A percentile compares a stretch with the other conserved stretches of the same genome.
Evolutionary conservation across 2,113 vertebrate genomes (phyloP).

Genomic region (Mugil cephalus): DNA sequence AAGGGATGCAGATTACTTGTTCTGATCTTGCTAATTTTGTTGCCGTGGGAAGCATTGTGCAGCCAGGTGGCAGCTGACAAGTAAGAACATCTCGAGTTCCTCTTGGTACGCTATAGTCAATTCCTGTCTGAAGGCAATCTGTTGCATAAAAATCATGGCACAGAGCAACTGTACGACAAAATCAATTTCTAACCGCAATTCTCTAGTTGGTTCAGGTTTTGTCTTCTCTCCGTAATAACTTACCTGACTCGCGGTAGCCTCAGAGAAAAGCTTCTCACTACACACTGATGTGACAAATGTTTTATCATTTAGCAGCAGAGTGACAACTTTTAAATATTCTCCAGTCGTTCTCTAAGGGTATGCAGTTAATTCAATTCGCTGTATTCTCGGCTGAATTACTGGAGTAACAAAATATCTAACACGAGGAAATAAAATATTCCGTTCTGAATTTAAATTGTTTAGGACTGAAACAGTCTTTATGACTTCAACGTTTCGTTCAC

Average conservation of each 20-base stretch:
- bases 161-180: slow-evolving; percentile 28
- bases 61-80: slow-evolving; percentile 57
- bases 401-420: background rate
- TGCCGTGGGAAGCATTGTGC: slow-evolving; percentile 25
- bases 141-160: slow-evolving; percentile 43
- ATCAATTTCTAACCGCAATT: slow-evolving; percentile 13
- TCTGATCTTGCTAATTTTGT: slow-evolving; percentile 23
- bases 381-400: slow-evolving; percentile 21
- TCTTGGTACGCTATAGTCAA: slow-evolving; percentile 33
- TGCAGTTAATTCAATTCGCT: slow-evolving; percentile 24
- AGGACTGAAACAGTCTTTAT: too few relatives aligned
- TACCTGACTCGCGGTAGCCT: slow-evolving; percentile 7
- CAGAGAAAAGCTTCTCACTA: slow-evolving; percentile 13
- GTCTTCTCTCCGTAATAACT: slow-evolving; percentile 13
- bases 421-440: background rate
- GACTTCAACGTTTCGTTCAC: too few relatives aligned
- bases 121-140: slow-evolving; percentile 40
- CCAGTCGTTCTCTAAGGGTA: background rate
- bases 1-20: slow-evolving; percentile 15
- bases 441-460: background rate
- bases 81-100: slow-evolving; percentile 38
- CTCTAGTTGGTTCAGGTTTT: slow-evolving; percentile 11
- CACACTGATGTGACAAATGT: slow-evolving; percentile 45
- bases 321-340: slow-evolving; percentile 25
- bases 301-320: slow-evolving; percentile 44